phyloP scores from a whole-genome alignment of 2,797 vertebrate species.

The Enteromius anoplus region DNA sequence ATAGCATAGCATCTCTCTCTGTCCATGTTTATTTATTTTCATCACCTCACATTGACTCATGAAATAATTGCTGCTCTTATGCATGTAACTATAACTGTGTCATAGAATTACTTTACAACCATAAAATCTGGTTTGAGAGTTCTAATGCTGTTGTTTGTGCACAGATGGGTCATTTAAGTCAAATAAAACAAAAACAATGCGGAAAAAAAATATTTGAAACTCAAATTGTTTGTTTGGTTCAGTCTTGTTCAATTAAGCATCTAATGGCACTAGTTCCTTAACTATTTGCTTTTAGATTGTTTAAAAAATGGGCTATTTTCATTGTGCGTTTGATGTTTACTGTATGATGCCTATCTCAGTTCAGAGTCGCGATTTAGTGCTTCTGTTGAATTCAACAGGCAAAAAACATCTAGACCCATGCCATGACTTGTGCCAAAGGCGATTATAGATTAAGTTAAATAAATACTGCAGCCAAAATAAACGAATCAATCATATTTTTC shows the following conservation, averaged over 20 bases:
- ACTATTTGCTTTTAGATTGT: neutral
- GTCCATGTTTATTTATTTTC: neutral
- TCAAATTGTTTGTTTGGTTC: neutral
- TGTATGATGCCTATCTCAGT: slow-evolving; percentile 28
- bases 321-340: slow-evolving; percentile 8
- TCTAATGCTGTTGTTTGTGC: neutral
- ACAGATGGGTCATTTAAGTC: neutral
- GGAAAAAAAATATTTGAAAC: neutral
- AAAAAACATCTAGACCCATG: slow-evolving; percentile 47
- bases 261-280: neutral
- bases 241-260: neutral
- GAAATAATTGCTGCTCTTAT: slow-evolving; percentile 4
- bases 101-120: slow-evolving; percentile 15
- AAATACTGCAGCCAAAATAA: slow-evolving; percentile 1
- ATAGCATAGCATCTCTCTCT: neutral
- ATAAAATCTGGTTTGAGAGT: neutral
- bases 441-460: slow-evolving; percentile 34
- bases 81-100: neutral
- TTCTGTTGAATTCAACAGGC: slow-evolving; percentile 38
- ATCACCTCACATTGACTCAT: slow-evolving; percentile 20
- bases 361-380: slow-evolving; percentile 22
- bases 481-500: neutral
- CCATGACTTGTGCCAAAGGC: slow-evolving; percentile 38
- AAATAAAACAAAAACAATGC: neutral
- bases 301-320: neutral